Evolutionary conservation across 2,888 invertebrate species (phyloP).

Genomic region (Melinaea marsaeus): DNA sequence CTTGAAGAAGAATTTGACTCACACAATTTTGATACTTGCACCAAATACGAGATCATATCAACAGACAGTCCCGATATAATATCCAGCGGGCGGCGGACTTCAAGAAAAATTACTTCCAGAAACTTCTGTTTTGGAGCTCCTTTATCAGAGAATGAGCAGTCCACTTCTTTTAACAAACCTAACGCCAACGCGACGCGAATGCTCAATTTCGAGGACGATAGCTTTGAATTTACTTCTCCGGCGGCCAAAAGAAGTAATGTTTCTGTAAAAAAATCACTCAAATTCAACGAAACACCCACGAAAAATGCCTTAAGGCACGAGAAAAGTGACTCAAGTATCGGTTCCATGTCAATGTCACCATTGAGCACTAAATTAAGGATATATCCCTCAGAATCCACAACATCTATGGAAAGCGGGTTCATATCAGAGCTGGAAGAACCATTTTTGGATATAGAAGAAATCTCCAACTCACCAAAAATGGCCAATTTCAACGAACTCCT

Average conservation of each 20-base stretch:
- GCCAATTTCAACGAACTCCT: conserved; percentile 60
- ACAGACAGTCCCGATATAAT: conserved; percentile 72
- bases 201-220: conserved; percentile 65
- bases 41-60: conserved; percentile 72
- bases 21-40: conserved; percentile 64
- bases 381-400: conserved; percentile 59
- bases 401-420: conserved; percentile 69
- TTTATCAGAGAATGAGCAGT: conserved; percentile 57
- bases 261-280: conserved; percentile 63
- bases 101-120: conserved; percentile 54
- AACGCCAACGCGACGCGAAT: conserved; percentile 53
- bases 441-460: conserved; percentile 61
- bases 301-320: conserved; percentile 51
- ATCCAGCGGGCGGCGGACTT: conserved; percentile 53
- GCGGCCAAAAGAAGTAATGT: conserved; percentile 44
- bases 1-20: conserved; percentile 68
- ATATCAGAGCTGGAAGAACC: conserved; percentile 70
- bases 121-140: conserved; percentile 71
- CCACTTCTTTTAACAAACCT: conserved; percentile 64
- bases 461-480: conserved; percentile 61
- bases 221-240: conserved; percentile 67
- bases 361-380: conserved; percentile 45
- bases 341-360: conserved; percentile 51
- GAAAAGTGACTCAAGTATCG: conserved; percentile 57
- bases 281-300: conserved; percentile 59